Evolutionary conservation across 2,113 vertebrate genomes (phyloP).

Genomic region (Thunnus thynnus): DNA sequence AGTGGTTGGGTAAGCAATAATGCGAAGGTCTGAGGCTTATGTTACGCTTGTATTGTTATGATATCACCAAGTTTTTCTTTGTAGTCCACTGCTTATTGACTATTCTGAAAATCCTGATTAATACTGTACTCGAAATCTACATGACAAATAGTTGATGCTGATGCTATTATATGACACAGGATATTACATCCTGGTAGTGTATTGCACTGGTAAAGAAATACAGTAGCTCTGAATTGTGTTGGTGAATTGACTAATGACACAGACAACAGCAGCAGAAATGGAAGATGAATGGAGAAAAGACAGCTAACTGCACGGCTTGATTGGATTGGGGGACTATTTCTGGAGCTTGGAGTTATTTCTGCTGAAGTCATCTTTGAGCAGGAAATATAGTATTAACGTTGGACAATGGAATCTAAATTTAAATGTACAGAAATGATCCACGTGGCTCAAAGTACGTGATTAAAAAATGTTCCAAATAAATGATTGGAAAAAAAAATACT

Average conservation of each 20-base stretch:
- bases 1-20: no score
- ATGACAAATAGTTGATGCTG: background rate
- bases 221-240: conserved; percentile 7
- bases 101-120: no score
- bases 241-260: conserved; percentile 22
- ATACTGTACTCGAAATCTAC: no score
- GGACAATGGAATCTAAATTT: background rate
- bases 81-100: no score
- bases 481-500: no score
- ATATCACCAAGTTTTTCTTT: no score
- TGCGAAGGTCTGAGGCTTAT: no score
- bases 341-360: conserved; percentile 40
- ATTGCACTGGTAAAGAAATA: background rate
- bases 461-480: background rate
- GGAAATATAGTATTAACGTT: background rate
- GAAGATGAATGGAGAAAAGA: conserved; percentile 43
- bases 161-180: conserved; percentile 12
- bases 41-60: no score
- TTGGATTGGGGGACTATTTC: conserved; percentile 56
- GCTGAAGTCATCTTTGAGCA: conserved; percentile 17
- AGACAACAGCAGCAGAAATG: conserved; percentile 4
- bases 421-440: background rate
- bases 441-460: background rate
- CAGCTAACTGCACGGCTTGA: conserved; percentile 35
- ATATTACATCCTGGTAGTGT: background rate